Conservation (phyloP, 2,888 invertebrate genomes). For the Acanthoscelides obtectus region DNA sequence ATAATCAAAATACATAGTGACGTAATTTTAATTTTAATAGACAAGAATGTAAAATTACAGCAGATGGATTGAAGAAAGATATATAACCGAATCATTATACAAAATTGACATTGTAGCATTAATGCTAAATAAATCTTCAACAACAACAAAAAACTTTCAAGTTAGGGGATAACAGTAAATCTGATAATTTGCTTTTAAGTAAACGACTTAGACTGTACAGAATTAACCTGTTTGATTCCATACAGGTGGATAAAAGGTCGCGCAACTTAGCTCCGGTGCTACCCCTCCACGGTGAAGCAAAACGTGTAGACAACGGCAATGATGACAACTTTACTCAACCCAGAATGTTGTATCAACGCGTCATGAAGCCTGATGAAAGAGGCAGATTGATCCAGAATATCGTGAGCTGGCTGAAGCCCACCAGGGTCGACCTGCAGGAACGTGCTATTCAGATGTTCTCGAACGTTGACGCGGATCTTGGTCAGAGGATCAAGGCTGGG, state of each 20-base stretch:
- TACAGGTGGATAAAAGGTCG: slow-evolving; percentile 61
- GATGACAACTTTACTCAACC: slow-evolving; percentile 92
- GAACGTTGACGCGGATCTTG: slow-evolving; percentile 77
- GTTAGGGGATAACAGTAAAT: no score
- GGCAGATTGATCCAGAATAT: slow-evolving; percentile 77
- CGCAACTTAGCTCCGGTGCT: slow-evolving; percentile 56
- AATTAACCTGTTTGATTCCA: no score
- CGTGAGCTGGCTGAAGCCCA: slow-evolving; percentile 68
- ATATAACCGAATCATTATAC: no score
- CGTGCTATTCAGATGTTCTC: slow-evolving; percentile 60
- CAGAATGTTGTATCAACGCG: slow-evolving; percentile 46
- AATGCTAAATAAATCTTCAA: no score
- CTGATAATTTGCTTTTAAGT: no score
- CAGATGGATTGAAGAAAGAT: no score
- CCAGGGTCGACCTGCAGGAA: slow-evolving; percentile 80
- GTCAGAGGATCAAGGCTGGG: slow-evolving; percentile 60
- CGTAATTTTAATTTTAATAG: no score
- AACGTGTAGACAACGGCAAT: slow-evolving; percentile 71
- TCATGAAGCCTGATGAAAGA: slow-evolving; percentile 65
- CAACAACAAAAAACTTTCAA: no score
- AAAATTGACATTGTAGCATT: no score
- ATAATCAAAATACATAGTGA: no score
- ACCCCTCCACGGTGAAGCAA: slow-evolving; percentile 66
- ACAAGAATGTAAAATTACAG: no score
- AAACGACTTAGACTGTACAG: no score